These are phyloP conservation scores for Sakesphorus luctuosus DNA, from an alignment of 2,113 vertebrate species.

Conservation along the genomic window DNA sequence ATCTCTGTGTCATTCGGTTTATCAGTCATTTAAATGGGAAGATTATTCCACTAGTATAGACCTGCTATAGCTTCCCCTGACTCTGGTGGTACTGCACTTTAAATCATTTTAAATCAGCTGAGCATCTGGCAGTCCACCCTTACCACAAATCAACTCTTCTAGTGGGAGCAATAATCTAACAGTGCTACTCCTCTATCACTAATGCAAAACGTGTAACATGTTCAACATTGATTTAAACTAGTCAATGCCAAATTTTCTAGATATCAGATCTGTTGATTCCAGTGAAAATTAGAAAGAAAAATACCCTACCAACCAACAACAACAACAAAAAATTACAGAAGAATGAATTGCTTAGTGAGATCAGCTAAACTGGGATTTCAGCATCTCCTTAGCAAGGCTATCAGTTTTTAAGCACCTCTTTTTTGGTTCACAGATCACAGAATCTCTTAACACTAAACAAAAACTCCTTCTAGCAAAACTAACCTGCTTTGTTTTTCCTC, in stretches of 20 bases:
- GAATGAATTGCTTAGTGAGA: neutral
- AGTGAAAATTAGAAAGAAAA: neutral
- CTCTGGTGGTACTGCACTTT: neutral
- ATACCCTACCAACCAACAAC: rapidly evolving
- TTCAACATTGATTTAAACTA: neutral
- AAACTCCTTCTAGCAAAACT: neutral
- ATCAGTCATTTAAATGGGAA: neutral
- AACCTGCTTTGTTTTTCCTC: neutral
- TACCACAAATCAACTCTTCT: neutral
- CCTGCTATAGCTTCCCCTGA: neutral
- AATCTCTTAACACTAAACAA: neutral
- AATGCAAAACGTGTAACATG: neutral
- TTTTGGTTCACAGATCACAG: neutral
- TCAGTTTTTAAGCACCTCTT: neutral
- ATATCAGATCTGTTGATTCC: neutral
- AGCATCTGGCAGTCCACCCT: neutral
- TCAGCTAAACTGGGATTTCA: neutral
- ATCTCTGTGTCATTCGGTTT: neutral
- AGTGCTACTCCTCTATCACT: neutral
- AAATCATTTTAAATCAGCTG: neutral
- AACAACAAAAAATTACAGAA: neutral
- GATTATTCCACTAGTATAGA: neutral
- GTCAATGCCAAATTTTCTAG: neutral
- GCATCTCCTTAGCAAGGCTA: neutral
- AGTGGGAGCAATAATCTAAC: neutral